Evolutionary conservation across 2,888 invertebrate species (phyloP).

Genomic region (Atherix ibis): DNA sequence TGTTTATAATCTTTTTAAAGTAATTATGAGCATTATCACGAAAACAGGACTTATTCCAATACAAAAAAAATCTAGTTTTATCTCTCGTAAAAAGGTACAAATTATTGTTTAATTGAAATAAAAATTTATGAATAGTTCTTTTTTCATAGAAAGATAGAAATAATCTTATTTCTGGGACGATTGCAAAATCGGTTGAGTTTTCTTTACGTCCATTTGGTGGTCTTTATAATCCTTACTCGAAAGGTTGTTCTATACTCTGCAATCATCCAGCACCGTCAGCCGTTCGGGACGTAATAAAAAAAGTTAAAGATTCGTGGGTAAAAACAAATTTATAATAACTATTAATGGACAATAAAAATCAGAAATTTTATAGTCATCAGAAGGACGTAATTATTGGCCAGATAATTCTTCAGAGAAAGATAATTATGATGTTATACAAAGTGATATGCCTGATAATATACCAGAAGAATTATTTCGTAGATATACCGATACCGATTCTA

Average conservation of each 20-base stretch:
- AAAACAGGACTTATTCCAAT: too few species aligned
- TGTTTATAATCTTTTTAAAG: too few species aligned
- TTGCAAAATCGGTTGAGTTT: conserved; percentile 60
- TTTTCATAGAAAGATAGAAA: too few species aligned
- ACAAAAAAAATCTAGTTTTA: too few species aligned
- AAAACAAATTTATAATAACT: not conserved
- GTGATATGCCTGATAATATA: too few species aligned
- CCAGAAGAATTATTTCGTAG: conserved; percentile 62
- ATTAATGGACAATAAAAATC: conserved; percentile 8
- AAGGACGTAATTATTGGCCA: conserved; percentile 8
- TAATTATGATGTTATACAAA: not conserved
- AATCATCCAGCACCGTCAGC: conserved; percentile 68
- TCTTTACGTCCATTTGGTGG: conserved; percentile 64
- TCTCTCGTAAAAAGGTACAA: too few species aligned
- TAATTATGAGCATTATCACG: too few species aligned
- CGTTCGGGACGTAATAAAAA: conserved; percentile 52
- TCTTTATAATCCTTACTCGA: conserved; percentile 65
- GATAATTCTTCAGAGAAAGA: conserved; percentile 13
- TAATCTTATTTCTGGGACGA: too few species aligned
- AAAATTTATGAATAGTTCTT: too few species aligned
- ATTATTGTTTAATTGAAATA: too few species aligned
- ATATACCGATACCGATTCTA: conserved; percentile 71
- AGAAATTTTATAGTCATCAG: conserved; percentile 15
- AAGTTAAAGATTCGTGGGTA: conserved; percentile 54
- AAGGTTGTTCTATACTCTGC: conserved; percentile 66